A percentile compares a stretch with the other conserved stretches of the same genome.
Evolutionary conservation across 2,888 invertebrate genomes (phyloP).

Genomic region (Caenorhabditis zanzibari): DNA sequence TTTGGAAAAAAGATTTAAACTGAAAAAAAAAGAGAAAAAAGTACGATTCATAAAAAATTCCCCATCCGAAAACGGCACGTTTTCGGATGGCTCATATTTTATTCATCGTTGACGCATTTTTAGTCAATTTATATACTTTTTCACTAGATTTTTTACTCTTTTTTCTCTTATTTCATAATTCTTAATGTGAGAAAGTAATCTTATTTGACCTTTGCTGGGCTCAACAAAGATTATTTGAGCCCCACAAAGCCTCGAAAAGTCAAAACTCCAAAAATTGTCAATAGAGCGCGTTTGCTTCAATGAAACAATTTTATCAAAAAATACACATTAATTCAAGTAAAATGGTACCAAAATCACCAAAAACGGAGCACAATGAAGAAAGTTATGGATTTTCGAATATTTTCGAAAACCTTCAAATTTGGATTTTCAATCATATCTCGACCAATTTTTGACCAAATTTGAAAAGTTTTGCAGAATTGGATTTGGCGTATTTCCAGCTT

Average conservation of each 20-base stretch:
- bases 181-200: not conserved
- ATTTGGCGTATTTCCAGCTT: not conserved
- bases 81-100: conserved; percentile 11
- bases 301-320: too few species aligned
- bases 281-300: too few species aligned
- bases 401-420: too few species aligned
- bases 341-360: too few species aligned
- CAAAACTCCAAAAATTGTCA: too few species aligned
- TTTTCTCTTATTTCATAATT: not conserved
- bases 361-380: too few species aligned
- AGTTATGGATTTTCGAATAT: too few species aligned
- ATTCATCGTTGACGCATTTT: conserved; percentile 13
- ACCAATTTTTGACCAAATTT: not conserved
- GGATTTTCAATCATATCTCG: not conserved
- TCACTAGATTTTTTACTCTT: not conserved
- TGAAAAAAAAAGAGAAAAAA: conserved; percentile 13
- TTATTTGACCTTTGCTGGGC: too few species aligned
- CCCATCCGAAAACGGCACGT: conserved; percentile 7
- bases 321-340: too few species aligned
- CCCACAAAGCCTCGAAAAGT: too few species aligned
- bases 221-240: too few species aligned
- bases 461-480: not conserved
- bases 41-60: conserved; percentile 49
- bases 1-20: not conserved
- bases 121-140: conserved; percentile 7